These are phyloP conservation scores for Heloderma charlesbogerti DNA, from an alignment of 2,113 vertebrate species.

Conservation along the genomic window DNA sequence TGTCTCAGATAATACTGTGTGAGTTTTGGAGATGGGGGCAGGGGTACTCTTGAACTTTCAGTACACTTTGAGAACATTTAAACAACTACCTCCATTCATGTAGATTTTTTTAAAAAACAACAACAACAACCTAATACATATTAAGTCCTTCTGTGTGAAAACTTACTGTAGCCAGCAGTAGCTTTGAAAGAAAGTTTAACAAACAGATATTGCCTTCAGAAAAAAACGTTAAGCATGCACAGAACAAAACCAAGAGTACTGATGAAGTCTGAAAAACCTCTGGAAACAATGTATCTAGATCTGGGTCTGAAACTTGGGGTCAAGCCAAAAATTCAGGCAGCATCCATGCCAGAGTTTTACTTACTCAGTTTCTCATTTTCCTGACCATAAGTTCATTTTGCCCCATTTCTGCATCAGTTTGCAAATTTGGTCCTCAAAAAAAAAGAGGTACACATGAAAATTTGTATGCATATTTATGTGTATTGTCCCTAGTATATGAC, in stretches of 20 bases:
- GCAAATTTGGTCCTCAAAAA: too few species aligned
- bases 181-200: background rate
- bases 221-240: background rate
- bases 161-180: background rate
- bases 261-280: background rate
- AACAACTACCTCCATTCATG: slow-evolving; percentile 10
- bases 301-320: background rate
- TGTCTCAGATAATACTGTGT: background rate
- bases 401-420: too few species aligned
- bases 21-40: background rate
- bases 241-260: background rate
- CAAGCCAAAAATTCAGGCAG: background rate
- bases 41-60: slow-evolving; percentile 4
- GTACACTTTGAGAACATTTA: background rate
- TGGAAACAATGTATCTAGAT: background rate
- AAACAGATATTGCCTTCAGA: background rate
- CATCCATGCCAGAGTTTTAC: background rate
- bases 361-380: background rate
- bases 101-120: background rate
- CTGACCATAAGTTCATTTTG: background rate
- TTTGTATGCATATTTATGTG: too few species aligned
- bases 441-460: too few species aligned
- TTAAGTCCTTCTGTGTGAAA: background rate
- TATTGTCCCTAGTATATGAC: too few species aligned
- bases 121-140: too few species aligned